These are phyloP conservation scores for Ophion ellenae DNA, from an alignment of 2,888 invertebrate species.

Conservation along the genomic window DNA sequence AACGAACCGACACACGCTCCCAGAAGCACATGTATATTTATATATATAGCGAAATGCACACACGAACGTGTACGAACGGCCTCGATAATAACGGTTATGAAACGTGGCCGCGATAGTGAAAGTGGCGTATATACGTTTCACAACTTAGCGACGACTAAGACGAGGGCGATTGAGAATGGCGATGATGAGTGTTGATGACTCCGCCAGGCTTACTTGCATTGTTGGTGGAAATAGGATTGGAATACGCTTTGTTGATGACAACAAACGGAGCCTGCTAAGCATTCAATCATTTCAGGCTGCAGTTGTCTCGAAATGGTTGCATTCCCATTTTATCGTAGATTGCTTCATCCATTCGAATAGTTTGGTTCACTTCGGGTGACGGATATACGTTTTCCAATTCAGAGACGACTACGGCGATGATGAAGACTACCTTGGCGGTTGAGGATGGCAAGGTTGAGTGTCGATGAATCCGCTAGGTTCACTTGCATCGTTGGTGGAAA, in stretches of 20 bases:
- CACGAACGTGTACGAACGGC: constrained; percentile 76
- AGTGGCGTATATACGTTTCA: constrained; percentile 81
- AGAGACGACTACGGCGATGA: constrained; percentile 68
- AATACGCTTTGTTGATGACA: too few species aligned
- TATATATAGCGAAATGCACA: constrained; percentile 8
- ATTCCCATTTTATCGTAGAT: too few species aligned
- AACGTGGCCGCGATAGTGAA: constrained; percentile 83
- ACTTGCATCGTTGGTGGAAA: too few species aligned
- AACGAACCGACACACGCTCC: constrained; percentile 1
- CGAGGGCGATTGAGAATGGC: constrained; percentile 35
- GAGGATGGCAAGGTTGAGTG: constrained; percentile 33
- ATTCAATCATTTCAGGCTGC: too few species aligned
- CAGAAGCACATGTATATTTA: constrained; percentile 43
- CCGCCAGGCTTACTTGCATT: background rate
- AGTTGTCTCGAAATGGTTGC: too few species aligned
- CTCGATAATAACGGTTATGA: constrained; percentile 84
- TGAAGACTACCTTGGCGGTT: constrained; percentile 49
- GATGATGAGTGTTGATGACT: constrained; percentile 30
- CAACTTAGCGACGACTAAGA: constrained; percentile 73
- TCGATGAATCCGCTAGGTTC: background rate
- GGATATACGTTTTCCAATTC: constrained; percentile 66
- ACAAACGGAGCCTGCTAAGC: too few species aligned
- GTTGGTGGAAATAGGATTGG: too few species aligned
- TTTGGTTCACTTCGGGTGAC: too few species aligned
- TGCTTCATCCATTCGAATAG: too few species aligned